Evolutionary conservation across 2,797 vertebrate genomes (phyloP), one percentile per base, ranked within the genome.

Genomic region (Iguana delicatissima): DNA sequence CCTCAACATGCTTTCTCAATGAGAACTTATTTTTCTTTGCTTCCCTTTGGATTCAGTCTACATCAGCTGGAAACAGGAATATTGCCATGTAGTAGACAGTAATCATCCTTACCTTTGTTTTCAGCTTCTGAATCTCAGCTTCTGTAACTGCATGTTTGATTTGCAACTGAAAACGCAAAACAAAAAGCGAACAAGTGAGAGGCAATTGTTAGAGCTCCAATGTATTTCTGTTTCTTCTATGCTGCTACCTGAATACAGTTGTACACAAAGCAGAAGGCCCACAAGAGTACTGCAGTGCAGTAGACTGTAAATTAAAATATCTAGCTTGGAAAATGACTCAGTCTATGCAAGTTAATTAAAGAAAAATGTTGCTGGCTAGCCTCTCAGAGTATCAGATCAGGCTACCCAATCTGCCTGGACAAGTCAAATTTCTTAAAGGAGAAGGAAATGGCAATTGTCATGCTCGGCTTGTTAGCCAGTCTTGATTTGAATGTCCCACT

Each of bases 131-230:
- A 97, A 99, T 99, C 98, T 99, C 99, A 90, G 99, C 99, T 98
- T 99, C 99, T 85, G 99, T 99, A 96, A 99, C 98, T 81, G 98
- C 99, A 97, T 99, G 99, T 97, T 99, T 99, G 98, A 99, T 98
- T 98, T 99, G 99, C 95, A 99, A 98, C 99, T 99, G 97, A 97
- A 96, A 97, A 97, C 94, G 94, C 93, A 85, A 96, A 98, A 96
- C 96, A 90, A 96, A 96, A 95, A 96, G 96, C 93, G 95, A 97
- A 94, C 90, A 95, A 95, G 89, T 96, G 94, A 97, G 96, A 93
- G 92, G 89, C 95, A 94, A 95, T 85, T 94, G 92, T 72, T 74
- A 94, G 89, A 92, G 89, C 89, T 90, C 92, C n/a, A 72, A 88
- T 89, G 93, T 80, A 13, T 88, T 55, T 79, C 95, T 96, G 9